Base-by-base conservation (phyloP, 2,888 invertebrate species). In the Rhingia campestris region DNA sequence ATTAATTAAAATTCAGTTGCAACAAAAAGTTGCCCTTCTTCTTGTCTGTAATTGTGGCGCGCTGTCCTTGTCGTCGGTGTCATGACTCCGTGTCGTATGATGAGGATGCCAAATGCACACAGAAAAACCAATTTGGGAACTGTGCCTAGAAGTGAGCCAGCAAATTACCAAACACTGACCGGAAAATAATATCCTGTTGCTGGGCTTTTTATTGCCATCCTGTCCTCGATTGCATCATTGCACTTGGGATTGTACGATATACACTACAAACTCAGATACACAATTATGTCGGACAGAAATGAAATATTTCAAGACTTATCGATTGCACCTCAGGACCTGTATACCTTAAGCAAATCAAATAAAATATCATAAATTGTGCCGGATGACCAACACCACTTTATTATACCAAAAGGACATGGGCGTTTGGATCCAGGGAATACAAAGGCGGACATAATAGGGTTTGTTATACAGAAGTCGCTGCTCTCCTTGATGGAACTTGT, bases 161-260 rank as follows among this genome's bases (percentile, higher is more conserved):
- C 59, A 64, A 79, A 79, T 64, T 79, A 58, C 43, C 59, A 32
- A 45, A 79, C 45, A 72, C n/a, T 59, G 66, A 72, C 79, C 72
- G 79, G 72, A 72, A 79, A 66, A 72, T 79, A 79, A 79, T 79
- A 79, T 79, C 79, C 79, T 79, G 79, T 66, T 79, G 58, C 66
- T 53, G 47, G 61, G 14, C 39, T 59, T 77, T 72, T 72, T 59
- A 66, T 72, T 79, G 64, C 12, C 10, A 59, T 66, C 51, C 79
- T 66, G 58, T 72, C 33, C 32, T 32, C 59, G 59, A 72, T 59
- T 59, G 72, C 53, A 54, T 59, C 59, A 72, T 51, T 59, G 56
- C 63, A 59, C 22, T 41, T 43, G 59, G 30, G 5, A 22, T 9
- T 22, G 22, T 22, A 1, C 22, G 22, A 22, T 22, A 22, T 22